Base-by-base conservation (phyloP, 2,113 vertebrate species). In the Microtus montanus region DNA sequence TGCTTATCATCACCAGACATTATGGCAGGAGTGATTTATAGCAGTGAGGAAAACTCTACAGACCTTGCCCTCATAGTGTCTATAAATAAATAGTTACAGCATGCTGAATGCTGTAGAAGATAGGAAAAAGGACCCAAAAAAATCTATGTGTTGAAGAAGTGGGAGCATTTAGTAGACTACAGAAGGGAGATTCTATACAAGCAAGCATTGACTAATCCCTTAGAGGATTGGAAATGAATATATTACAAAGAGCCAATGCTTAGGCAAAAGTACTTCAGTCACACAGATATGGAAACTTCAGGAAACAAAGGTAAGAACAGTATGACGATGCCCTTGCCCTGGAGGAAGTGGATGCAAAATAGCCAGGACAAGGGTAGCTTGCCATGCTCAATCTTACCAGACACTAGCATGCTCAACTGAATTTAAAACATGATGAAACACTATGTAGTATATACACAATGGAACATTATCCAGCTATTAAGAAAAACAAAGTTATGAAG, bases 281-380 rank as follows among this genome's bases (percentile, higher is more conserved):
- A 80, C n/a, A 85, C 41, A 80, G 89, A 66, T 3, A 82, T 19
- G 13, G 54, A 26, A 52, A 28, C 41, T 68, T 41, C 41, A 35
- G 49, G 63, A 49, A 77, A 61, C 49, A 11, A 47, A 52, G 64
- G 26, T 9, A n/a, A 96, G 44, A 54, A 14, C 30, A n/a, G 1
- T n/a, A 13, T 26, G 20, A 47, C 3, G 58, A 13, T 78, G 52
- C 10, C 49, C n/a, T 14, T 28, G 28, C 11, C 35, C 54, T 63
- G 17, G 10, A 0, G 1, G 20, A 61, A 24, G 3, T 8, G 6
- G 20, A 20, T 38, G 12, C 1, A 74, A 30, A 35, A 3, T 24
- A 44, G 9, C 22, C 7, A 70, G 35, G 14, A 26, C 2, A 13
- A 47, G 3, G 7, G 22, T 6, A n/a, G 15, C 13, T 12, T 7